Percentiles rank a stretch among this genome's conserved stretches.
Conservation (phyloP, 2,888 invertebrate species). For the Dichetophora obliterata region DNA sequence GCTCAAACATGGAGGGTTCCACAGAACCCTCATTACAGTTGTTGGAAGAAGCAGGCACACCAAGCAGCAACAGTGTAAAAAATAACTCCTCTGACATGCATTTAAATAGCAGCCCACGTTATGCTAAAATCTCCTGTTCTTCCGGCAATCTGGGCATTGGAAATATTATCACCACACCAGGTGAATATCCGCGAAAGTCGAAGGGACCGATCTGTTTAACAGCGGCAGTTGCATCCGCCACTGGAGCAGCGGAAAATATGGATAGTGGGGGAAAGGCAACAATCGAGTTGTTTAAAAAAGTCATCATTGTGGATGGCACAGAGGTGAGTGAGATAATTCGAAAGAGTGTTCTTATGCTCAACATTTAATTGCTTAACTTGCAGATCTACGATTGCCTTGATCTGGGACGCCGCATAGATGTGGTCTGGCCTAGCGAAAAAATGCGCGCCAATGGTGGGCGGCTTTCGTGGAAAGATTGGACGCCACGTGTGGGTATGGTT, state of each 20-base stretch:
- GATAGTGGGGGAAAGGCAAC: slow-evolving; percentile 47
- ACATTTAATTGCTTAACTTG: background rate
- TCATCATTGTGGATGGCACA: slow-evolving; percentile 68
- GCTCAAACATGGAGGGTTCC: background rate
- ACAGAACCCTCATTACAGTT: slow-evolving; percentile 41
- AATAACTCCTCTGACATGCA: slow-evolving; percentile 25
- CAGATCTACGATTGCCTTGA: slow-evolving; percentile 93
- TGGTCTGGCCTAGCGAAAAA: slow-evolving; percentile 94
- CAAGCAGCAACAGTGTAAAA: slow-evolving; percentile 42
- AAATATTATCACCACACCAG: slow-evolving; percentile 66
- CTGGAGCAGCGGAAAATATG: slow-evolving; percentile 14
- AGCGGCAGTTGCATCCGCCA: slow-evolving; percentile 44
- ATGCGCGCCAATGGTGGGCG: slow-evolving; percentile 90
- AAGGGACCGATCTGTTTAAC: slow-evolving; percentile 66
- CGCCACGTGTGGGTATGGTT: slow-evolving; percentile 91
- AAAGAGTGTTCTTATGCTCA: background rate
- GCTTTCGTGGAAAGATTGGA: slow-evolving; percentile 91
- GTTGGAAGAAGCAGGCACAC: slow-evolving; percentile 11
- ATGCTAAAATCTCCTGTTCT: slow-evolving; percentile 62
- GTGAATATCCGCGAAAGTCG: slow-evolving; percentile 66
- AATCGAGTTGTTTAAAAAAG: slow-evolving; percentile 67
- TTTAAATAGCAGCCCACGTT: slow-evolving; percentile 55
- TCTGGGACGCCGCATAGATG: slow-evolving; percentile 89
- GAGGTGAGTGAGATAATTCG: slow-evolving; percentile 59
- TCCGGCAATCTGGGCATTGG: slow-evolving; percentile 64